Conservation (phyloP, 2,113 vertebrate species). For the Actenoides hombroni region DNA sequence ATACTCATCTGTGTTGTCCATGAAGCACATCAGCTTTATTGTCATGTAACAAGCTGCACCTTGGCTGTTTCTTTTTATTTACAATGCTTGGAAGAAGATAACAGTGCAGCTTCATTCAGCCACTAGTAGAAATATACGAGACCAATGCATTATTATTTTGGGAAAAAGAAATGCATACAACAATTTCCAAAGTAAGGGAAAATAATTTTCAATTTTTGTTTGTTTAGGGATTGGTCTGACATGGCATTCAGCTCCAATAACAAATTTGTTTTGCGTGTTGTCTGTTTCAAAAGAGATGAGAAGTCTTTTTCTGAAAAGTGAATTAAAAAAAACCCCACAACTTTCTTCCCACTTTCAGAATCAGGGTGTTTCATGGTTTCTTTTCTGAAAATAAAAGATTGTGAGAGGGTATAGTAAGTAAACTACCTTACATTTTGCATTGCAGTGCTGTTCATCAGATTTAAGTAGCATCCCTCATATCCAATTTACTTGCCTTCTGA, state of each 20-base stretch:
- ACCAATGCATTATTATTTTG: neutral
- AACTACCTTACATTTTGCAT: neutral
- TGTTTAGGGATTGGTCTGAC: neutral
- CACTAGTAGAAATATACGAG: neutral
- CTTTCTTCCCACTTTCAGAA: neutral
- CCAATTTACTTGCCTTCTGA: neutral
- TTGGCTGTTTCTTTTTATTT: neutral
- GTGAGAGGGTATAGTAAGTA: neutral
- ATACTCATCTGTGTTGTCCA: neutral
- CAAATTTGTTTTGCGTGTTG: neutral
- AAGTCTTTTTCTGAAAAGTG: neutral
- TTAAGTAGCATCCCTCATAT: neutral
- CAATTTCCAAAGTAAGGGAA: neutral
- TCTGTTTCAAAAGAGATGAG: neutral
- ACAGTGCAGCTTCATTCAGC: neutral
- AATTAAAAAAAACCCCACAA: fast-evolving
- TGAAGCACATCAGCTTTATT: neutral
- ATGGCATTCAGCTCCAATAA: neutral
- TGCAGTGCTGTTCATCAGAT: neutral
- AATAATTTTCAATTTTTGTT: neutral
- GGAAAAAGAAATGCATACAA: neutral
- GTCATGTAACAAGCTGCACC: neutral
- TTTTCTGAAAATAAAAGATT: neutral
- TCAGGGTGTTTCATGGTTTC: neutral
- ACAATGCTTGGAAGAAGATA: neutral